These are phyloP conservation scores for Chaetodon trifascialis DNA, from an alignment of 2,113 vertebrate species.

Conservation along the genomic window DNA sequence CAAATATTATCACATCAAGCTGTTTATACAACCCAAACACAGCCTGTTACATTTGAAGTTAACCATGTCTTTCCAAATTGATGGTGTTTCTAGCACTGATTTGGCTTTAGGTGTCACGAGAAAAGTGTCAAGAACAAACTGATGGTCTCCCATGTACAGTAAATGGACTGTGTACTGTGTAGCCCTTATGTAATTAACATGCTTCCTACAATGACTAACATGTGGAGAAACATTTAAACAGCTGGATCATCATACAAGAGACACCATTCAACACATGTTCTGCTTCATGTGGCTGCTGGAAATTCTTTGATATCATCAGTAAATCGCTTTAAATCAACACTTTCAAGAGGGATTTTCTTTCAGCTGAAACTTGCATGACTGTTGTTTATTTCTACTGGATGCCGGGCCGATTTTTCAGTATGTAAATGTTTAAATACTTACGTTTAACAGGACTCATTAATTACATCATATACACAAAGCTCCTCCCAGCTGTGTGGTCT, in stretches of 20 bases:
- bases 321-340: conserved; percentile 30
- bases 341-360: conserved; percentile 1
- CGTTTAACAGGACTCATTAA: conserved; percentile 41
- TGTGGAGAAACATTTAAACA: conserved; percentile 51
- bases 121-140: conserved; percentile 29
- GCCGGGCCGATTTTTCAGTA: neutral
- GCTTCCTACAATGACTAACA: conserved; percentile 57
- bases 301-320: conserved; percentile 14
- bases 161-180: neutral
- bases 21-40: neutral
- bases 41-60: conserved; percentile 11
- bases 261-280: conserved; percentile 7
- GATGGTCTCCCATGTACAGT: conserved; percentile 17
- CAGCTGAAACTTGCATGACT: neutral
- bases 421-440: conserved; percentile 35
- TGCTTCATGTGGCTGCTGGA: conserved; percentile 9
- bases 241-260: conserved; percentile 5
- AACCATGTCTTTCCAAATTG: conserved; percentile 8
- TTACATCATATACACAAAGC: conserved; percentile 25
- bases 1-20: conserved; percentile 22
- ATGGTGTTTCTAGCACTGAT: conserved; percentile 14
- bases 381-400: neutral
- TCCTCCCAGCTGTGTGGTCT: conserved; percentile 44
- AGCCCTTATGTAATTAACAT: conserved; percentile 44
- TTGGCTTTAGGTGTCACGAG: conserved; percentile 21